Evolutionary conservation across 2,888 invertebrate genomes (phyloP).

Genomic region (Octodonta nipae): DNA sequence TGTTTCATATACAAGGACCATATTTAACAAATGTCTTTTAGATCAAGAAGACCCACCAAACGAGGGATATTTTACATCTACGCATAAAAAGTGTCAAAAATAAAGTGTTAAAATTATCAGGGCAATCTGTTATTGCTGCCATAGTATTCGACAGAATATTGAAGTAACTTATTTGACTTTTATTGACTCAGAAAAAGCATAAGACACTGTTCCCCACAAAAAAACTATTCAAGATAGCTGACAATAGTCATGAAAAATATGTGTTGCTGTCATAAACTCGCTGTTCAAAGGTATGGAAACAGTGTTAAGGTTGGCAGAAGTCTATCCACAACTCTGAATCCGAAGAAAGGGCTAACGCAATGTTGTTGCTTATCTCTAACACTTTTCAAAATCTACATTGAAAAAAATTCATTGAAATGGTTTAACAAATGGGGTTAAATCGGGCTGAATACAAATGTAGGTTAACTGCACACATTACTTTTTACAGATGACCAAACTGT

Average conservation of each 20-base stretch:
- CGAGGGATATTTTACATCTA: neutral
- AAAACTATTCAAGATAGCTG: too few relatives aligned
- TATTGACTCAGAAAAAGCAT: too few relatives aligned
- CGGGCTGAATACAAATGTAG: neutral
- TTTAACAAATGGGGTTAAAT: neutral
- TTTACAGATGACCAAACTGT: neutral
- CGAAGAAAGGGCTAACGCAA: neutral
- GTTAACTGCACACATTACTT: neutral
- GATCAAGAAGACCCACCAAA: neutral
- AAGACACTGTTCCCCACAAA: too few relatives aligned
- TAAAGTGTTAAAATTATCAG: neutral
- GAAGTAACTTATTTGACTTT: too few relatives aligned
- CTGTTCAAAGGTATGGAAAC: neutral
- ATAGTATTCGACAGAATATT: too few relatives aligned
- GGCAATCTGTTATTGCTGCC: too few relatives aligned
- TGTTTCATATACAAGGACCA: neutral
- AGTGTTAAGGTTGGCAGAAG: neutral
- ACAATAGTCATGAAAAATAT: too few relatives aligned
- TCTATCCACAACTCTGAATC: neutral
- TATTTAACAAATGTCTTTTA: neutral
- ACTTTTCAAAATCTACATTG: neutral
- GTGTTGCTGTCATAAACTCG: neutral
- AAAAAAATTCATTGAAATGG: neutral
- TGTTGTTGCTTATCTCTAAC: neutral
- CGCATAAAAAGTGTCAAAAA: neutral